Conservation (phyloP, 2,797 vertebrate genomes). For the Perdix hodgsoniae region DNA sequence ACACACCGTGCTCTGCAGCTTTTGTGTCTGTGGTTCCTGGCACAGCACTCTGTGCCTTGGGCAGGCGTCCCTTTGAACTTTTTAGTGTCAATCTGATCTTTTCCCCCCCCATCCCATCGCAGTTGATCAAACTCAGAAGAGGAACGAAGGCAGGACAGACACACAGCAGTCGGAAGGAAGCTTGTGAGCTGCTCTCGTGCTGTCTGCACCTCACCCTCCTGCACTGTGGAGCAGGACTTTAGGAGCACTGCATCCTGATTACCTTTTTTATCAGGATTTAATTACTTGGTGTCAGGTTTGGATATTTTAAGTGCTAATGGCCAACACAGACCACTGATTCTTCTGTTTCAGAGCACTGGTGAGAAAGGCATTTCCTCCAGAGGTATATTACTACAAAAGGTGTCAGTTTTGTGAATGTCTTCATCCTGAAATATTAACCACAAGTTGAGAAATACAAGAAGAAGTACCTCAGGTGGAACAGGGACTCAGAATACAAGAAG, state of each 20-base stretch:
- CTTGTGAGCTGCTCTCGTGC: background rate
- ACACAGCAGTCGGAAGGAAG: background rate
- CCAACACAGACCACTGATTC: background rate
- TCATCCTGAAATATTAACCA: background rate
- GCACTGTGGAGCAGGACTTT: background rate
- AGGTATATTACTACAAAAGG: background rate
- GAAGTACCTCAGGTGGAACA: background rate
- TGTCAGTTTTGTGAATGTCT: background rate
- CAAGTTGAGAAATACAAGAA: background rate
- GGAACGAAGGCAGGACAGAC: background rate
- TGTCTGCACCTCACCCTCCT: constrained; percentile 4
- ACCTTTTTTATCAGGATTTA: background rate
- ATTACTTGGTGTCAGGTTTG: background rate
- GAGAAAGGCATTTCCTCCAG: background rate
- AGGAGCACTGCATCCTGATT: background rate
- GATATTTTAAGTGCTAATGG: constrained; percentile 14
- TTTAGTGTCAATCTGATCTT: background rate
- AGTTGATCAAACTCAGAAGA: background rate
- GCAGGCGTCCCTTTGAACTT: background rate
- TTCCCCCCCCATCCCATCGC: background rate
- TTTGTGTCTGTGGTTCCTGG: fast-evolving
- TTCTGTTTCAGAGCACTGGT: background rate
- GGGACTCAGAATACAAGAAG: background rate
- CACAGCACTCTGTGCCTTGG: background rate
- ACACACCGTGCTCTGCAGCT: background rate